Conservation (phyloP, 2,113 vertebrate genomes). For the Eulacestoma nigropectus region DNA sequence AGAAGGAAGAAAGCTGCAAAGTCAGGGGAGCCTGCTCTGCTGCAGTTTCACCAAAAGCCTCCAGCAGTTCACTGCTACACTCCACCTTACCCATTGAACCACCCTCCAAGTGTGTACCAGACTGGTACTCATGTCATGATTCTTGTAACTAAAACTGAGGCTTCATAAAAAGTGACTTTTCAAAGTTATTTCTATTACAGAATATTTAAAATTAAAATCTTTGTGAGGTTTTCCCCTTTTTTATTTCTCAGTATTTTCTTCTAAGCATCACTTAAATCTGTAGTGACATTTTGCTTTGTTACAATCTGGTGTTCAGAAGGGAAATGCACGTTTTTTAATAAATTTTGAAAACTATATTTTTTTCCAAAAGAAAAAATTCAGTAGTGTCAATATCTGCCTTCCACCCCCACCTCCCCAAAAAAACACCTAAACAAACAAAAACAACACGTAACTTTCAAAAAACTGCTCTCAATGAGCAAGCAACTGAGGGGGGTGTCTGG, state of each 20-base stretch:
- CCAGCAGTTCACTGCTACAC: background rate
- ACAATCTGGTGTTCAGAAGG: background rate
- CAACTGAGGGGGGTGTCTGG: rapidly evolving
- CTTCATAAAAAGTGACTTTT: background rate
- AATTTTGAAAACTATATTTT: background rate
- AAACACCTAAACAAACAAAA: background rate
- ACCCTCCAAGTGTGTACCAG: background rate
- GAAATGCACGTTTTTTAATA: background rate
- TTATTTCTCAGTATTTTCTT: background rate
- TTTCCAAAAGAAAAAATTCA: background rate
- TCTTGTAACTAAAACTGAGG: background rate
- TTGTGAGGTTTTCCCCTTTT: background rate
- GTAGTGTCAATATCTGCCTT: background rate
- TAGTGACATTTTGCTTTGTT: background rate
- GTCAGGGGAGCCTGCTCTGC: background rate
- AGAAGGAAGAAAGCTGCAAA: background rate
- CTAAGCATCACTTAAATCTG: background rate
- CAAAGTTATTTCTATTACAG: background rate
- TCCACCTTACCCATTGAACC: background rate
- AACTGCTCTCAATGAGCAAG: background rate
- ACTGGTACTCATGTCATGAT: background rate
- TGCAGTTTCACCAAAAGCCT: background rate
- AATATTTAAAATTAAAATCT: background rate
- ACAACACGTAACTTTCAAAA: background rate
- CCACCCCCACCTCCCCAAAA: background rate